phyloP scores from a whole-genome alignment of 2,113 vertebrate genomes.

The Athene cunicularia region DNA sequence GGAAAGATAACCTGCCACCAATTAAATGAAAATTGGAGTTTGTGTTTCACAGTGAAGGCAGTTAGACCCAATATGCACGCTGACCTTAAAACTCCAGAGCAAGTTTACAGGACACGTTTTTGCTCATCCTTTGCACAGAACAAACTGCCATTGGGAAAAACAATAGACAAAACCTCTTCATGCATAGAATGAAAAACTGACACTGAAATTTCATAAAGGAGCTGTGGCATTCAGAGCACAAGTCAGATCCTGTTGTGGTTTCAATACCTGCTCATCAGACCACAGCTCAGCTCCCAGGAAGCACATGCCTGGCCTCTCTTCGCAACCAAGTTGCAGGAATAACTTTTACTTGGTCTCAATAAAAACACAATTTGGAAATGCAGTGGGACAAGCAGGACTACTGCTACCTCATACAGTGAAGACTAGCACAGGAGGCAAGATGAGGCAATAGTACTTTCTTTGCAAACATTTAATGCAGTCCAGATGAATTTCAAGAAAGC shows the following conservation, averaged over 20 bases:
- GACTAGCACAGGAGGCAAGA: background rate
- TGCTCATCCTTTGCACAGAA: background rate
- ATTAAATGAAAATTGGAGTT: background rate
- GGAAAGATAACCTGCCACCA: background rate
- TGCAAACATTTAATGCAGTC: background rate
- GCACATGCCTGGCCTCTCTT: background rate
- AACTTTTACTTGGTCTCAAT: background rate
- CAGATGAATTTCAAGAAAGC: slow-evolving; percentile 45
- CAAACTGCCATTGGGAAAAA: background rate
- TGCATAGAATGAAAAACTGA: background rate
- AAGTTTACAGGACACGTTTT: background rate
- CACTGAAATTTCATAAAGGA: background rate
- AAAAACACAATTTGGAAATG: background rate
- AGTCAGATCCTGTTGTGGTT: background rate
- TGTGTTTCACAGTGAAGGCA: background rate
- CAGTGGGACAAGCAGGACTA: background rate
- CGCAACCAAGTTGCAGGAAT: background rate
- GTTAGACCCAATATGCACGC: rapidly evolving
- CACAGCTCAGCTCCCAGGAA: background rate
- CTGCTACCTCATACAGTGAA: background rate
- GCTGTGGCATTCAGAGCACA: background rate
- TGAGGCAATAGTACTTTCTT: background rate
- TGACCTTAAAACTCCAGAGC: background rate
- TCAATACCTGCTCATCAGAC: background rate
- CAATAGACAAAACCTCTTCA: background rate